Evolutionary conservation across 2,888 invertebrate genomes (phyloP).

Genomic region (Acronicta leporina): DNA sequence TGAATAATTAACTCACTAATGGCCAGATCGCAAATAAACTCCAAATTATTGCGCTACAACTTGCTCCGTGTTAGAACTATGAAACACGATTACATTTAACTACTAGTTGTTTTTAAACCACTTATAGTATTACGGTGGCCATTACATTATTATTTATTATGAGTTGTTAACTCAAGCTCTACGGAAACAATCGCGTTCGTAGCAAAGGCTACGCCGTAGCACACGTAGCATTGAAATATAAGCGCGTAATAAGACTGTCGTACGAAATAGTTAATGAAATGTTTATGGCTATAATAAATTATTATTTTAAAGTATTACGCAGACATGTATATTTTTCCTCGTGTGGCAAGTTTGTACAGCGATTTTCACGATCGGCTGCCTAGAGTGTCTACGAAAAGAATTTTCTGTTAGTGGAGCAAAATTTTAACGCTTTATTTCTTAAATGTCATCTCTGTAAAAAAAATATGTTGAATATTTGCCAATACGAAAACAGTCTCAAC

Average conservation of each 20-base stretch:
- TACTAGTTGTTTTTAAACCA: constrained; percentile 38
- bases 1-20: constrained; percentile 86
- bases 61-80: constrained; percentile 66
- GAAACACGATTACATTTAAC: constrained; percentile 62
- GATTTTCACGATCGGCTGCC: no score
- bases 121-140: constrained; percentile 11
- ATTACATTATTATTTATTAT: constrained; percentile 20
- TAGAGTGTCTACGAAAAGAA: constrained; percentile 62
- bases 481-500: no score
- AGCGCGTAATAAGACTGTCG: constrained; percentile 22
- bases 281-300: constrained; percentile 56
- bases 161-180: constrained; percentile 27
- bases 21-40: constrained; percentile 85
- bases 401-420: constrained; percentile 49
- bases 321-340: no score
- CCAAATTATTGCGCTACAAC: constrained; percentile 82
- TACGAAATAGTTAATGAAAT: constrained; percentile 47
- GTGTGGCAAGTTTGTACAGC: constrained; percentile 16
- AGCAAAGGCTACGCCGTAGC: constrained; percentile 59
- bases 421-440: constrained; percentile 49
- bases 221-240: constrained; percentile 24
- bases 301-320: constrained; percentile 61
- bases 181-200: constrained; percentile 32
- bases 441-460: constrained; percentile 35
- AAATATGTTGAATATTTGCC: no score